phyloP scores from a whole-genome alignment of 2,113 vertebrate genomes.

The Melanostigma gelatinosum region DNA sequence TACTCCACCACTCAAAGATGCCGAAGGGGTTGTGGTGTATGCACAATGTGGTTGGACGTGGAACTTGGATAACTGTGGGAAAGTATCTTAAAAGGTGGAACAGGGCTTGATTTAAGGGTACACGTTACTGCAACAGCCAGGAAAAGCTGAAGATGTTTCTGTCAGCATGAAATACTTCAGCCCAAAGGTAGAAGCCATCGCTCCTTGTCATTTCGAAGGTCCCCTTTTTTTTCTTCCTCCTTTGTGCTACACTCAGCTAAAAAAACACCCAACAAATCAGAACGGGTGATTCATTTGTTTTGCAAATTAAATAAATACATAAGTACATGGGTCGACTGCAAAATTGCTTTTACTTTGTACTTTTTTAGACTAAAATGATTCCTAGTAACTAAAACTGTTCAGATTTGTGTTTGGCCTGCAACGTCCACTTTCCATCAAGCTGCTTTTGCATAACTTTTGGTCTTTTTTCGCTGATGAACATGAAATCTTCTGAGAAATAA shows the following conservation, averaged over 20 bases:
- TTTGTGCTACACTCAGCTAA: background rate
- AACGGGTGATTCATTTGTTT: background rate
- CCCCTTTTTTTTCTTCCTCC: background rate
- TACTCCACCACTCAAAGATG: constrained; percentile 49
- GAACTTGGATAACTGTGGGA: constrained; percentile 46
- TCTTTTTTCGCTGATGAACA: background rate
- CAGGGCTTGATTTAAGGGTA: constrained; percentile 40
- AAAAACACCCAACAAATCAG: background rate
- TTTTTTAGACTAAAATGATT: background rate
- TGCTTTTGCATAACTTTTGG: background rate
- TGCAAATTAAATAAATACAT: background rate
- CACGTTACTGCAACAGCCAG: constrained; percentile 13
- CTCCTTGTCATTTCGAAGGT: constrained; percentile 31
- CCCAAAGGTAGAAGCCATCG: constrained; percentile 36
- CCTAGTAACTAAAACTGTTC: background rate
- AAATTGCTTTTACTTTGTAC: background rate
- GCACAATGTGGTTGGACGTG: constrained; percentile 21
- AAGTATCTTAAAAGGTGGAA: constrained; percentile 28
- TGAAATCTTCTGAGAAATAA: background rate
- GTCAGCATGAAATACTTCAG: constrained; percentile 48
- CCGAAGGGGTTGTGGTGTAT: constrained; percentile 23
- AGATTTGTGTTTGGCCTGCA: background rate
- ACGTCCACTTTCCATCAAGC: background rate
- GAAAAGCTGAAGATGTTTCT: constrained; percentile 25
- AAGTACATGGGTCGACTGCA: background rate